A percentile compares a stretch with the other conserved stretches of the same genome.
Conservation (phyloP, 2,888 invertebrate genomes). For the Xylota segnis region DNA sequence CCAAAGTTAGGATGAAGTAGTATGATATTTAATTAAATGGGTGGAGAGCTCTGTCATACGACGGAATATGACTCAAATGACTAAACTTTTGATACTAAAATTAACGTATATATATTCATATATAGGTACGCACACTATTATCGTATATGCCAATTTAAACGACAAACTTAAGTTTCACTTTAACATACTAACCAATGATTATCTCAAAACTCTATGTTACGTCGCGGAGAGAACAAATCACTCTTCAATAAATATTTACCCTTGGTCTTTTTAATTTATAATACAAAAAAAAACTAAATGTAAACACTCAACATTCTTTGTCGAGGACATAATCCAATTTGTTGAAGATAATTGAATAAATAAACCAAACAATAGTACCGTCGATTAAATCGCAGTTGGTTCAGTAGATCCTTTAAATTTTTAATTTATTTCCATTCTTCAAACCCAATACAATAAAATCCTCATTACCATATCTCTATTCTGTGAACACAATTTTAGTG, state of each 20-base stretch:
- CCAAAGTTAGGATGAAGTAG: no score
- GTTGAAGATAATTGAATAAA: background rate
- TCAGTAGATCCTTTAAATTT: conserved; percentile 4
- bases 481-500: background rate
- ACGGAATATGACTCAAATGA: no score
- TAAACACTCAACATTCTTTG: background rate
- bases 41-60: no score
- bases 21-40: no score
- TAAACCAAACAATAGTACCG: background rate
- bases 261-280: background rate
- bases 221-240: background rate
- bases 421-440: conserved; percentile 4
- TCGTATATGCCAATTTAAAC: background rate
- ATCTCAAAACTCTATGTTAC: background rate
- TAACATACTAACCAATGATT: no score
- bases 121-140: background rate
- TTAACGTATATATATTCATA: background rate
- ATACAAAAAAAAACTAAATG: background rate
- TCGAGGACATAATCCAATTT: background rate
- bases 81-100: background rate
- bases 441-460: background rate
- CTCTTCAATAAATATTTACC: background rate
- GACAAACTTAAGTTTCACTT: no score
- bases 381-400: conserved; percentile 5
- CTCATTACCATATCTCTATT: background rate